Conservation (phyloP, 2,888 invertebrate genomes). For the Drosophila barbarae region DNA sequence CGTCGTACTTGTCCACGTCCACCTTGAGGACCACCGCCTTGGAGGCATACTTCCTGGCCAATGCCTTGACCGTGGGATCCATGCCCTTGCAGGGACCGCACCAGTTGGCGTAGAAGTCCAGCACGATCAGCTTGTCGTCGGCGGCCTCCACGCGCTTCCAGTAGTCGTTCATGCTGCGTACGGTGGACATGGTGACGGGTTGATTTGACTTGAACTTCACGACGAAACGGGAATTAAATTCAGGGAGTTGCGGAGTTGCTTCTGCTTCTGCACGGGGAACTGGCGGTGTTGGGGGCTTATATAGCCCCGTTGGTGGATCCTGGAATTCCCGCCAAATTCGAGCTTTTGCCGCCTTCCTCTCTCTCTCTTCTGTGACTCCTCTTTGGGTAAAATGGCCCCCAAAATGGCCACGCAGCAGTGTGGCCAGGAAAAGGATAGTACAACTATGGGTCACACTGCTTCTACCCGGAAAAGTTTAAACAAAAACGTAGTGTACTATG, state of each 20-base stretch:
- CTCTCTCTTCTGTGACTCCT: background rate
- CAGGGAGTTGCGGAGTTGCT: background rate
- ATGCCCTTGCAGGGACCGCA: constrained; percentile 62
- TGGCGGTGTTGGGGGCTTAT: background rate
- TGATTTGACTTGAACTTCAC: background rate
- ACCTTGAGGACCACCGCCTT: constrained; percentile 52
- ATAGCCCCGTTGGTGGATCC: constrained; percentile 10
- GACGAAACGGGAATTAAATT: background rate
- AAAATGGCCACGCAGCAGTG: background rate
- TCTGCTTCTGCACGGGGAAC: background rate
- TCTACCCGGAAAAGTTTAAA: background rate
- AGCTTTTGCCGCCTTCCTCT: background rate
- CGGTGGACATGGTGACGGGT: constrained; percentile 28
- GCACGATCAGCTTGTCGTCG: constrained; percentile 46
- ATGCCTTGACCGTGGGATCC: constrained; percentile 44
- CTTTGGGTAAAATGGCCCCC: constrained; percentile 9
- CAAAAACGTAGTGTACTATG: background rate
- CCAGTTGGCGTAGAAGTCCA: constrained; percentile 66
- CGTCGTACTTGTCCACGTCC: constrained; percentile 55
- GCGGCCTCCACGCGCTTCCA: constrained; percentile 57
- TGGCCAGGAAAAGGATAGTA: background rate
- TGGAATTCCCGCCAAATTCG: constrained; percentile 24
- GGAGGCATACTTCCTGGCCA: constrained; percentile 51
- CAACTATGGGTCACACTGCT: background rate
- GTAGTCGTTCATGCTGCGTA: constrained; percentile 55